phyloP scores from a whole-genome alignment of 1,140 invertebrate genomes.

The Helicoverpa zea region DNA sequence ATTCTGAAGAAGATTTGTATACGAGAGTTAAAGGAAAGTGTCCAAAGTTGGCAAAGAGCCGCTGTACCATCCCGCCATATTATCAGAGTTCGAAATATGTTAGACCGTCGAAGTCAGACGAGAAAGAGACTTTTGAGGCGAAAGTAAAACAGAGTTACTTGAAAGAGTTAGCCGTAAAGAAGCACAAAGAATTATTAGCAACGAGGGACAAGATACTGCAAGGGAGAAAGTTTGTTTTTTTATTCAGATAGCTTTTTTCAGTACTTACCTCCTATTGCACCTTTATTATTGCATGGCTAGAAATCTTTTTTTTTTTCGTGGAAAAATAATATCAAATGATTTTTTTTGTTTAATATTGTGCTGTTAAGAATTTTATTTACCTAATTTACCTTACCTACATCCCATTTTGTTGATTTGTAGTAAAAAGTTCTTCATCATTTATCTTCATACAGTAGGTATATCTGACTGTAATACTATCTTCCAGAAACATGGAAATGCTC shows the following conservation, averaged over 20 bases:
- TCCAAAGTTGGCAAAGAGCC: slow-evolving; percentile 74
- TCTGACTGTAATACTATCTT: slow-evolving; percentile 28
- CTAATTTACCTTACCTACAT: neutral
- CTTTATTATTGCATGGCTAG: neutral
- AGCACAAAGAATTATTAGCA: slow-evolving; percentile 75
- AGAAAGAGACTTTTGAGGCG: slow-evolving; percentile 64
- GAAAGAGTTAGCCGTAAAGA: slow-evolving; percentile 74
- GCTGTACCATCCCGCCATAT: slow-evolving; percentile 62
- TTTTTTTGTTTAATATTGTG: no score
- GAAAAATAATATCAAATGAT: neutral
- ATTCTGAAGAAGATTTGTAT: slow-evolving; percentile 71
- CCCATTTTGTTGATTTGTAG: neutral
- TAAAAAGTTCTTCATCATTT: neutral
- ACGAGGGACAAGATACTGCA: slow-evolving; percentile 82
- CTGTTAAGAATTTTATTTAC: no score
- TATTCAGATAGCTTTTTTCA: slow-evolving; percentile 4
- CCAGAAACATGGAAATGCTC: slow-evolving; percentile 76
- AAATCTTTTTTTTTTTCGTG: neutral
- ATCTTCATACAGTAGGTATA: neutral
- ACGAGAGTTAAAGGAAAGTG: slow-evolving; percentile 76
- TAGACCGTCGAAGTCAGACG: slow-evolving; percentile 56
- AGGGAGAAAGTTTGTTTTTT: slow-evolving; percentile 74
- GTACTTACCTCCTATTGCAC: neutral
- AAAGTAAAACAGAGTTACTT: slow-evolving; percentile 74
- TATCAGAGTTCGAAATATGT: slow-evolving; percentile 81